Conservation (phyloP, 2,113 vertebrate species). For the Typhlomys cinereus region DNA sequence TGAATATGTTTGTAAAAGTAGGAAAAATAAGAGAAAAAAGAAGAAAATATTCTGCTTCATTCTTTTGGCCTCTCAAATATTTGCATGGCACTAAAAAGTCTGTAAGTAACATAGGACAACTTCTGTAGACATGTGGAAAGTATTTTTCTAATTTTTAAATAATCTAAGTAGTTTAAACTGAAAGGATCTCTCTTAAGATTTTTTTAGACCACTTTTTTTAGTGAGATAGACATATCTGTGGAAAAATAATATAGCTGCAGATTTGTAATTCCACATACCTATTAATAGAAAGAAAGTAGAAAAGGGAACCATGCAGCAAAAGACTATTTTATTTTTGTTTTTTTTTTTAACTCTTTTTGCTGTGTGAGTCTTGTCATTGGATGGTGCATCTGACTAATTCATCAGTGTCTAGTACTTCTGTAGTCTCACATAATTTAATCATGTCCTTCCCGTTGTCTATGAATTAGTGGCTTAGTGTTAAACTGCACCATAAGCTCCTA, state of each 20-base stretch:
- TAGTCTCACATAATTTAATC: background rate
- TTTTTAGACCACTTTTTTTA: slow-evolving; percentile 29
- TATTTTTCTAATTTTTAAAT: slow-evolving; percentile 7
- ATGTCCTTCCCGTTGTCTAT: background rate
- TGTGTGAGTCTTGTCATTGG: background rate
- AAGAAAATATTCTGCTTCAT: no score
- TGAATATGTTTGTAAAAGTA: no score
- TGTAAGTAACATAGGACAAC: background rate
- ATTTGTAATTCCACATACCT: background rate
- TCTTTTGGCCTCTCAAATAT: background rate
- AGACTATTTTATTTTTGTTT: background rate
- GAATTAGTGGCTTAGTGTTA: background rate
- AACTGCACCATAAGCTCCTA: background rate
- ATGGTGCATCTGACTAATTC: background rate
- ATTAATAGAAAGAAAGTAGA: background rate
- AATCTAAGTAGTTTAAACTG: slow-evolving; percentile 11
- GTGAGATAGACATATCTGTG: background rate
- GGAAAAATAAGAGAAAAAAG: no score
- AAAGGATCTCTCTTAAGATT: slow-evolving; percentile 3
- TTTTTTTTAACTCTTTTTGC: background rate
- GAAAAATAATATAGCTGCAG: background rate
- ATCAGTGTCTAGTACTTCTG: background rate
- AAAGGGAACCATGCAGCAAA: slow-evolving; percentile 18
- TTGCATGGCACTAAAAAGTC: background rate
- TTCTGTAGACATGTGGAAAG: background rate